Conservation (phyloP, 2,797 vertebrate species). For the Chelonia mydas region DNA sequence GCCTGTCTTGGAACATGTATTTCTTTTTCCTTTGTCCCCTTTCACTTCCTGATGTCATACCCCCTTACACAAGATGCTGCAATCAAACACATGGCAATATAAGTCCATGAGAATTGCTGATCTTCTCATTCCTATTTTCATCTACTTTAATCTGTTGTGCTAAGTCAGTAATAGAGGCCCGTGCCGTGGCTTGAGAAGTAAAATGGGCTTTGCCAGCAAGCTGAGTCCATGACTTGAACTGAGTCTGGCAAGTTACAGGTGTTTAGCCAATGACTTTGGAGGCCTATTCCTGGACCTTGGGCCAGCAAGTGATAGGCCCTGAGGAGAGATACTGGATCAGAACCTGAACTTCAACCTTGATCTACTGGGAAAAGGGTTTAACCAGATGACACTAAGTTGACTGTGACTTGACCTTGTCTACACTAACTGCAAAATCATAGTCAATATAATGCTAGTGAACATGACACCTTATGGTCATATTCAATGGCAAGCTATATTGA, state of each 20-base stretch:
- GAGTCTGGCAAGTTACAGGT: background rate
- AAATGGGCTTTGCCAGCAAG: background rate
- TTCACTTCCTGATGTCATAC: background rate
- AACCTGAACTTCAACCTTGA: fast-evolving
- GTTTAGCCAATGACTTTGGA: background rate
- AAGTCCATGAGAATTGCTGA: background rate
- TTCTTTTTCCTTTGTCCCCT: background rate
- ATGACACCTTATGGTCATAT: background rate
- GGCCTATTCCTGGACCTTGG: background rate
- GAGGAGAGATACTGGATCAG: background rate
- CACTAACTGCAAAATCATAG: background rate
- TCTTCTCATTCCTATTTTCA: background rate
- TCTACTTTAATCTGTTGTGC: background rate
- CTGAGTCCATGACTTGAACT: background rate
- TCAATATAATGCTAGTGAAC: background rate
- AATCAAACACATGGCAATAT: background rate
- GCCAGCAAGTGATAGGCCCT: background rate
- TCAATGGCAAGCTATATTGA: background rate
- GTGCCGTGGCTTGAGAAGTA: background rate
- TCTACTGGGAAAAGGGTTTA: background rate
- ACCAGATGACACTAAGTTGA: fast-evolving
- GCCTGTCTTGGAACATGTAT: background rate
- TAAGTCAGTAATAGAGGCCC: background rate
- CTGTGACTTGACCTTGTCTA: background rate
- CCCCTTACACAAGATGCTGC: background rate